Conservation (phyloP, 2,113 vertebrate genomes). For the Odocoileus virginianus region DNA sequence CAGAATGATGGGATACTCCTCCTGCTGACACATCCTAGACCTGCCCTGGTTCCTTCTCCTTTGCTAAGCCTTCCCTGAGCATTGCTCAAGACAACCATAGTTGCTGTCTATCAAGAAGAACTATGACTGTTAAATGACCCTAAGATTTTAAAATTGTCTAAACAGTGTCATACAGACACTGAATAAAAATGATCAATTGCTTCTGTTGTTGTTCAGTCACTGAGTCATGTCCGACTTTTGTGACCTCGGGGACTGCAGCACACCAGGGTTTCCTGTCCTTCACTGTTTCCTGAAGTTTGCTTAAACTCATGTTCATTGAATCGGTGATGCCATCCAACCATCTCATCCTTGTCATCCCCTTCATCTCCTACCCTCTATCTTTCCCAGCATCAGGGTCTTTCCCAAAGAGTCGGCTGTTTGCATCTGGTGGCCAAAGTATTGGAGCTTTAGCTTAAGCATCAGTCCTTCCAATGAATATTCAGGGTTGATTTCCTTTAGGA, state of each 20-base stretch:
- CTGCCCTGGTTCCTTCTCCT: background rate
- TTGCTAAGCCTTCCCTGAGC: background rate
- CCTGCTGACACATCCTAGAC: background rate
- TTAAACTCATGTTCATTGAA: background rate
- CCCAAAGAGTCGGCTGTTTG: background rate
- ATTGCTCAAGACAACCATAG: background rate
- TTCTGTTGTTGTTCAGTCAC: background rate
- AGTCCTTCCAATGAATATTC: background rate
- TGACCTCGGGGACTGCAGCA: background rate
- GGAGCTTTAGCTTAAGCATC: background rate
- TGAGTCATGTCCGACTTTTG: background rate
- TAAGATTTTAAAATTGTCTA: background rate
- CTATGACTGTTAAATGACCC: background rate
- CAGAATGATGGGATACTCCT: fast-evolving
- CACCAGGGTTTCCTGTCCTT: background rate
- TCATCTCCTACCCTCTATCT: background rate
- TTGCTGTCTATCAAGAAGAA: background rate
- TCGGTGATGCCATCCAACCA: background rate
- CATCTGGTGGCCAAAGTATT: background rate
- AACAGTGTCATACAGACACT: background rate
- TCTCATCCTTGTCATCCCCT: background rate
- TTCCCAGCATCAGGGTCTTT: background rate
- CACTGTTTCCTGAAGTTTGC: background rate
- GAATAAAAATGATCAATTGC: background rate
- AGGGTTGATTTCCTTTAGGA: background rate